phyloP scores from a whole-genome alignment of 2,113 vertebrate species.

The Poeciliopsis occidentalis region DNA sequence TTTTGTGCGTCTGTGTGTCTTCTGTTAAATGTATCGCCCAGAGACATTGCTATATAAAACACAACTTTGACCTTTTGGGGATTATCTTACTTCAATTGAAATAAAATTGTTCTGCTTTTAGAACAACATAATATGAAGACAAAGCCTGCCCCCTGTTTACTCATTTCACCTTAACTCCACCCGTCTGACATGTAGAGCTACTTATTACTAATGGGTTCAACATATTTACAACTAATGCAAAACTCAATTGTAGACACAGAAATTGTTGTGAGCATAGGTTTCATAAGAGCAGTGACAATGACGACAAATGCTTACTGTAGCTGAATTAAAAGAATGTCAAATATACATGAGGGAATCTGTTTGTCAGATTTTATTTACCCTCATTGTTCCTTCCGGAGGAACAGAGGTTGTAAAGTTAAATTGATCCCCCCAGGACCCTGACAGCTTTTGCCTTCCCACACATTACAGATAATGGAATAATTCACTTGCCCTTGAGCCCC shows the following conservation, averaged over 20 bases:
- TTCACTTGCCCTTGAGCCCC: conserved; percentile 75
- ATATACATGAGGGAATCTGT: not conserved
- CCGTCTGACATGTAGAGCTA: not conserved
- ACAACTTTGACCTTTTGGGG: conserved; percentile 53
- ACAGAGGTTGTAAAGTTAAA: conserved; percentile 46
- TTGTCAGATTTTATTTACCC: conserved; percentile 25
- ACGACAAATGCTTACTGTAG: not conserved
- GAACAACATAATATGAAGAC: not conserved
- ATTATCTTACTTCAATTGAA: conserved; percentile 25
- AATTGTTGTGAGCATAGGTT: not conserved
- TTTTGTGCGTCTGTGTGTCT: not conserved
- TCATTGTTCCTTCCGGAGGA: conserved; percentile 27
- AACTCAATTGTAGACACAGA: not conserved
- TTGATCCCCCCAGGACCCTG: conserved; percentile 55
- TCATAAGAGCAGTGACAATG: not conserved
- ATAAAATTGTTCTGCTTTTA: not conserved
- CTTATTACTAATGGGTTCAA: not conserved
- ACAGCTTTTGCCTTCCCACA: conserved; percentile 43
- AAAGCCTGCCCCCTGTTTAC: not conserved
- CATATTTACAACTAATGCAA: not conserved
- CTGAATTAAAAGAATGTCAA: not conserved
- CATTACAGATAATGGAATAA: conserved; percentile 75
- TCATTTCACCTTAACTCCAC: not conserved
- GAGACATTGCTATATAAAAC: conserved; percentile 16
- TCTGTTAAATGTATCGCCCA: not conserved